These are phyloP conservation scores for Mesorhabditis spiculigera DNA, from an alignment of 2,888 invertebrate genomes.

Conservation along the genomic window DNA sequence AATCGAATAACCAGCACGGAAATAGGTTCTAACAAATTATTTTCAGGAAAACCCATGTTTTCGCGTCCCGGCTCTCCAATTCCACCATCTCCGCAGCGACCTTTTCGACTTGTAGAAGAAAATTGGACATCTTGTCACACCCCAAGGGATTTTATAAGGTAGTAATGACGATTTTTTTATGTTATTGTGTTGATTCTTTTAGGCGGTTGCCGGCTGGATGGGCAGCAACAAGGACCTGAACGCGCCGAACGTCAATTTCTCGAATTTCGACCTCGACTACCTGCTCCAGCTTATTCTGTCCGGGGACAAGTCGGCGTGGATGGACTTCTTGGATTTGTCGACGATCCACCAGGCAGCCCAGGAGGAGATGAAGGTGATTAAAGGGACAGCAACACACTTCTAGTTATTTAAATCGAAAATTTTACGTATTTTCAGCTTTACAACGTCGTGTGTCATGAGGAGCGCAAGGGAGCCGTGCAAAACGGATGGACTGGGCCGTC, in stretches of 20 bases:
- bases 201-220: neutral
- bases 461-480: neutral
- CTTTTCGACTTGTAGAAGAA: neutral
- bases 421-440: conserved; percentile 28
- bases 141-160: neutral
- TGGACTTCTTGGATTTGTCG: conserved; percentile 43
- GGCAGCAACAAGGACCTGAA: conserved; percentile 14
- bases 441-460: conserved; percentile 25
- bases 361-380: conserved; percentile 23
- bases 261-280: conserved; percentile 46
- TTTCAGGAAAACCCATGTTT: conserved; percentile 1
- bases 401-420: too few relatives aligned
- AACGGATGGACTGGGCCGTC: neutral
- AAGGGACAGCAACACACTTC: conserved; percentile 1
- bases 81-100: neutral
- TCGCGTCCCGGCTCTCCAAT: neutral
- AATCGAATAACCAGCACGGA: too few relatives aligned
- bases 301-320: conserved; percentile 39
- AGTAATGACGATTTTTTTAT: neutral
- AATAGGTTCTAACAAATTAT: neutral
- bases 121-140: neutral
- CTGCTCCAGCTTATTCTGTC: conserved; percentile 47
- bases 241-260: conserved; percentile 34
- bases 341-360: conserved; percentile 23
- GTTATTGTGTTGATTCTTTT: neutral